phyloP scores from a whole-genome alignment of 2,888 invertebrate species.

The Hanleya hanleyi region DNA sequence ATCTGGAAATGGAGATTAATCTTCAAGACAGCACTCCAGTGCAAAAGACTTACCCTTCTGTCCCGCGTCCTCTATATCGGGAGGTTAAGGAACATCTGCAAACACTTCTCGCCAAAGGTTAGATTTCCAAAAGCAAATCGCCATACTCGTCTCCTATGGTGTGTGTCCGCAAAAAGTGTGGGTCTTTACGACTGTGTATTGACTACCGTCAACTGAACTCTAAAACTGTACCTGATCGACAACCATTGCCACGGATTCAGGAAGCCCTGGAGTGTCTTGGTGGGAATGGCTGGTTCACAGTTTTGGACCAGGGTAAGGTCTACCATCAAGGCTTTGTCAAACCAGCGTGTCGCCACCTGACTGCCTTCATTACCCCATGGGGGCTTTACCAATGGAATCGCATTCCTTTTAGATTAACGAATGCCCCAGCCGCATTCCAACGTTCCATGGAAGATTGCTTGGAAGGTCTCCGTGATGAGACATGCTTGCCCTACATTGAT shows the following conservation, averaged over 20 bases:
- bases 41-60: too few species aligned
- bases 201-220: neutral
- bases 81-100: too few species aligned
- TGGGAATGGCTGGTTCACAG: neutral
- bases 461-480: too few species aligned
- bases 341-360: neutral
- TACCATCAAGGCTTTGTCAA: neutral
- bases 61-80: too few species aligned
- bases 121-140: too few species aligned
- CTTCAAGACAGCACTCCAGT: too few species aligned
- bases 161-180: neutral
- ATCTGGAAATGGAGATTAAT: too few species aligned
- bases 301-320: neutral
- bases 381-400: neutral
- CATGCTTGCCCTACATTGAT: too few species aligned
- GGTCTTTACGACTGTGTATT: neutral
- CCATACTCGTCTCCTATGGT: slow-evolving; percentile 1
- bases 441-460: too few species aligned
- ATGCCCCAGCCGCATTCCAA: neutral
- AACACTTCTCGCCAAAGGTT: too few species aligned
- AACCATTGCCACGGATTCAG: neutral
- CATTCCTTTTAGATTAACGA: neutral
- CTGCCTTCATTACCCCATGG: neutral
- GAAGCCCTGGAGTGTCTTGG: too few species aligned
- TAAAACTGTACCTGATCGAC: neutral